Percentiles rank a stretch among this genome's conserved stretches.
Evolutionary conservation across 2,888 invertebrate genomes (phyloP).

Genomic region (Stenolophus ochropezus): DNA sequence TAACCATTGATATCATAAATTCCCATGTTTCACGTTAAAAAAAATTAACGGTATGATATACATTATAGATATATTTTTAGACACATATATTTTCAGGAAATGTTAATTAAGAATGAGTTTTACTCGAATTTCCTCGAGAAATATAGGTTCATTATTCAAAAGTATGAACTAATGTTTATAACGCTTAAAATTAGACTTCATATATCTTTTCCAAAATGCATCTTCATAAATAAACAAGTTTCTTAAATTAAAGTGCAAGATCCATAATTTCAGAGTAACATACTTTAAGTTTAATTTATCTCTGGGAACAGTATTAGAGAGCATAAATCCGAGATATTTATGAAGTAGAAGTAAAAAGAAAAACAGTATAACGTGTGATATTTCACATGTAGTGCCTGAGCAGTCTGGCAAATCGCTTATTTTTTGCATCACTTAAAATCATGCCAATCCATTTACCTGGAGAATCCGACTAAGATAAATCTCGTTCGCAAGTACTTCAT

Average conservation of each 20-base stretch:
- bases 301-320: background rate
- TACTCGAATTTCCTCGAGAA: too few species aligned
- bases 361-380: background rate
- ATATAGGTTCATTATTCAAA: too few species aligned
- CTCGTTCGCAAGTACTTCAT: conserved; percentile 21
- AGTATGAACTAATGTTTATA: background rate
- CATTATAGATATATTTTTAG: too few species aligned
- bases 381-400: background rate
- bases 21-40: too few species aligned
- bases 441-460: conserved; percentile 30
- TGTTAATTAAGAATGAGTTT: too few species aligned
- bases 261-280: background rate
- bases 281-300: background rate
- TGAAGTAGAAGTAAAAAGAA: background rate
- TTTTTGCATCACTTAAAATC: conserved; percentile 18
- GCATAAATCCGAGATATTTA: background rate
- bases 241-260: background rate
- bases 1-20: too few species aligned
- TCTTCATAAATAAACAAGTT: background rate
- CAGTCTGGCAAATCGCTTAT: background rate
- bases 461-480: conserved; percentile 1
- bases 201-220: background rate
- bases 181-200: background rate
- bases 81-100: too few species aligned
- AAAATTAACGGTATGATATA: too few species aligned